phyloP scores from a whole-genome alignment of 2,797 vertebrate genomes.

The Kryptopterus vitreolus region DNA sequence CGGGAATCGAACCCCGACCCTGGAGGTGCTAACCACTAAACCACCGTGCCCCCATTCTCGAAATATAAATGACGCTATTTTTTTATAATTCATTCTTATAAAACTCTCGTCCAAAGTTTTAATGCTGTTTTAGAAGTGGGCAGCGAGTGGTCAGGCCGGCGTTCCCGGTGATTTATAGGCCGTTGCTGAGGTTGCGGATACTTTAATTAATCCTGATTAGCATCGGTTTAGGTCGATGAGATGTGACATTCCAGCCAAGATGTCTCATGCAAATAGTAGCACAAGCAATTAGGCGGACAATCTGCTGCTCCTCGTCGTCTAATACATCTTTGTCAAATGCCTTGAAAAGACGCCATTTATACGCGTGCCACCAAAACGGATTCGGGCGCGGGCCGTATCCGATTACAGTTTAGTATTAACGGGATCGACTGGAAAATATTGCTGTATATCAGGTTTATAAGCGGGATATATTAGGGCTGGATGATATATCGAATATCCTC shows the following conservation, averaged over 20 bases:
- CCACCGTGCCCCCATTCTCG: no score
- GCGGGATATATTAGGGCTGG: no score
- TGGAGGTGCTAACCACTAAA: no score
- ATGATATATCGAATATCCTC: no score
- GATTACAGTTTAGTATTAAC: no score
- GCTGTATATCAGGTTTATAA: no score
- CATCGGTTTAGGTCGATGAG: conserved; percentile 58
- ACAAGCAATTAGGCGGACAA: conserved; percentile 67
- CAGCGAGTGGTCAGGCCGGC: not conserved
- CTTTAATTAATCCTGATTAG: conserved; percentile 64
- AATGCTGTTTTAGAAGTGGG: conserved; percentile 5
- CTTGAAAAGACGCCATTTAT: not conserved
- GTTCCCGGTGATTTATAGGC: conserved; percentile 18
- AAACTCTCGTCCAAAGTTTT: conserved; percentile 5
- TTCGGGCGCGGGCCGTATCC: no score
- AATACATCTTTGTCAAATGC: conserved; percentile 59
- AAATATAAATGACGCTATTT: no score
- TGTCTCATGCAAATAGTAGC: conserved; percentile 60
- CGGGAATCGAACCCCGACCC: no score
- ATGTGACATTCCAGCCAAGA: conserved; percentile 67
- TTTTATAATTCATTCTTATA: not conserved
- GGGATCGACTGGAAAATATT: no score
- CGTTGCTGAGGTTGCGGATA: conserved; percentile 41
- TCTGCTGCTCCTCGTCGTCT: conserved; percentile 60
- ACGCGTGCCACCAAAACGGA: not conserved